A percentile compares a stretch with the other conserved stretches of the same genome.
Conservation (phyloP, 1,140 invertebrate genomes). For the Drosophila seguyi region DNA sequence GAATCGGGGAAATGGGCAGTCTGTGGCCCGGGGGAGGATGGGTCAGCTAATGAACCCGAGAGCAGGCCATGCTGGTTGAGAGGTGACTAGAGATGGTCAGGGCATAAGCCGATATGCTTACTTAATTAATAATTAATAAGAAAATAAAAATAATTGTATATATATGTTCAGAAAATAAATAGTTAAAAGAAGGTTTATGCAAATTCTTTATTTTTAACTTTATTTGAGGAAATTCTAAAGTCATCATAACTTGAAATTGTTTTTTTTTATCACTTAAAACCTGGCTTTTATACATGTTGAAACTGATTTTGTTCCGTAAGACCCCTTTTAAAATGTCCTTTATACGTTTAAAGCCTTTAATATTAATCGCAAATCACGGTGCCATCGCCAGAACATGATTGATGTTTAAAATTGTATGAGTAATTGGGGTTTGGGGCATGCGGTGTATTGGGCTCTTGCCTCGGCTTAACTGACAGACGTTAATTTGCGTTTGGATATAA, state of each 20-base stretch:
- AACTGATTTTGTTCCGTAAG: neutral
- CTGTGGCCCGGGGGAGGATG: slow-evolving; percentile 18
- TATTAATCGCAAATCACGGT: slow-evolving; percentile 20
- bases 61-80: slow-evolving; percentile 21
- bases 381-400: slow-evolving; percentile 26
- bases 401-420: slow-evolving; percentile 14
- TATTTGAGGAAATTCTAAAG: fast-evolving
- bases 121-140: neutral
- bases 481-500: slow-evolving; percentile 55
- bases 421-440: slow-evolving; percentile 7
- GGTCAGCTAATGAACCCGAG: slow-evolving; percentile 58
- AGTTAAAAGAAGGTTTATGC: neutral
- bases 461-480: slow-evolving; percentile 48
- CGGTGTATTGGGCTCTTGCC: slow-evolving; percentile 20
- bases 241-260: neutral
- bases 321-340: neutral
- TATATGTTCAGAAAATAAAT: too few relatives aligned
- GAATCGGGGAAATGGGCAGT: slow-evolving; percentile 15
- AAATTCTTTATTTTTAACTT: neutral
- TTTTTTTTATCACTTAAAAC: neutral
- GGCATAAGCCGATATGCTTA: neutral
- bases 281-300: neutral
- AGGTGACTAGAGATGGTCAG: slow-evolving; percentile 36
- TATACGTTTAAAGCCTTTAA: neutral
- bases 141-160: too few relatives aligned